Evolutionary conservation across 2,888 invertebrate species (phyloP).

Genomic region (Thyatira batis): DNA sequence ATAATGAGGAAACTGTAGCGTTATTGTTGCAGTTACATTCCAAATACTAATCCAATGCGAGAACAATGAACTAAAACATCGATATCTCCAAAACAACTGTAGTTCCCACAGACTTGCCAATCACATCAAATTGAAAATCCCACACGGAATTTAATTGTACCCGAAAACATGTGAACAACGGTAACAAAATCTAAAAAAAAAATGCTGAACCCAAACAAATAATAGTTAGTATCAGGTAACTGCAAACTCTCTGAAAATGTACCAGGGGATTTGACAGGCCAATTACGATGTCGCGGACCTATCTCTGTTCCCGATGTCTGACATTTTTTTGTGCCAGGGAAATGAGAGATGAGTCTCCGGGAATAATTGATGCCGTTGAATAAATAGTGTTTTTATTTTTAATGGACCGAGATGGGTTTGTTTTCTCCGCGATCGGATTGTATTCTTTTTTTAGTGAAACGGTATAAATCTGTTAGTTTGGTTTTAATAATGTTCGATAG

Average conservation of each 20-base stretch:
- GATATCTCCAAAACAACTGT: too few relatives aligned
- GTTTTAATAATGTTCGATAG: too few relatives aligned
- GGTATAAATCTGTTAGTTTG: not conserved
- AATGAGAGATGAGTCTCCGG: conserved; percentile 33
- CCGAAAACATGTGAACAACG: not conserved
- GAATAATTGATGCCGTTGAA: conserved; percentile 49
- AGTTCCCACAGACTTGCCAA: not conserved
- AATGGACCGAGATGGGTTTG: not conserved
- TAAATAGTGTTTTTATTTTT: conserved; percentile 32
- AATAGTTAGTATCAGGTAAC: conserved; percentile 16
- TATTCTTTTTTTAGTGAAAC: conserved; percentile 19
- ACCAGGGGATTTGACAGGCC: conserved; percentile 47
- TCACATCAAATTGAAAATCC: not conserved
- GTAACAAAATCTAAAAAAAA: not conserved
- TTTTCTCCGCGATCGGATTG: conserved; percentile 21
- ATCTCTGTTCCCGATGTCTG: conserved; percentile 38
- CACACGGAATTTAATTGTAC: not conserved
- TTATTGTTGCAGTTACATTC: too few relatives aligned
- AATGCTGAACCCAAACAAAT: conserved; percentile 5
- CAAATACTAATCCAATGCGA: too few relatives aligned
- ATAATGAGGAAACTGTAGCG: too few relatives aligned
- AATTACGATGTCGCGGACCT: conserved; percentile 48
- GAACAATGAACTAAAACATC: too few relatives aligned
- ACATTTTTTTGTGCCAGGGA: conserved; percentile 36
- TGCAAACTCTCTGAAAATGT: conserved; percentile 32